Evolutionary conservation across 2,797 vertebrate genomes (phyloP).

Genomic region (Muraenolepis orangiensis): DNA sequence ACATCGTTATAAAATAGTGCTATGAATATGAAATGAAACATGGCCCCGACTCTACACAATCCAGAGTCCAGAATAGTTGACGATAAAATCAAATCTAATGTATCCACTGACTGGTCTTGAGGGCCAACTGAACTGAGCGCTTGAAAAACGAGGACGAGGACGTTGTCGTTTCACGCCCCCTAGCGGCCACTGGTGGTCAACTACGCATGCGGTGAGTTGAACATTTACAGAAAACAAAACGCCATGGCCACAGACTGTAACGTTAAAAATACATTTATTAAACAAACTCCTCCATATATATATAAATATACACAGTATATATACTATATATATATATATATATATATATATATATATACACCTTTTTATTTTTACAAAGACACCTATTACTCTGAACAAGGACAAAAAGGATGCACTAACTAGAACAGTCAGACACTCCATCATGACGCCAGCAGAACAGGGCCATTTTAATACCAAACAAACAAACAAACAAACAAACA

Average conservation of each 20-base stretch:
- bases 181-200: constrained; percentile 33
- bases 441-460: constrained; percentile 13
- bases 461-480: not conserved
- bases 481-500: not conserved
- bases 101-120: not conserved
- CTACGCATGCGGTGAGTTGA: too few species aligned
- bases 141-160: not conserved
- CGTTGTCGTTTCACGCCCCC: constrained; percentile 37
- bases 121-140: not conserved
- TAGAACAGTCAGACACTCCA: constrained; percentile 32
- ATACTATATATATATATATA: too few species aligned
- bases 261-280: constrained; percentile 60
- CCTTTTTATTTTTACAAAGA: constrained; percentile 51
- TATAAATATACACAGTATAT: too few species aligned
- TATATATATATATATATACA: constrained; percentile 34
- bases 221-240: constrained; percentile 18
- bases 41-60: too few species aligned
- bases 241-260: constrained; percentile 19
- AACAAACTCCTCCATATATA: constrained; percentile 22
- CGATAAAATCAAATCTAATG: too few species aligned
- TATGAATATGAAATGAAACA: too few species aligned
- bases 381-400: constrained; percentile 44
- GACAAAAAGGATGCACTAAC: constrained; percentile 33
- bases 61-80: too few species aligned
- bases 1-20: not conserved